A percentile compares a stretch with the other conserved stretches of the same genome.
Evolutionary conservation across 2,797 vertebrate species (phyloP).

Genomic region (Pelobates cultripes): DNA sequence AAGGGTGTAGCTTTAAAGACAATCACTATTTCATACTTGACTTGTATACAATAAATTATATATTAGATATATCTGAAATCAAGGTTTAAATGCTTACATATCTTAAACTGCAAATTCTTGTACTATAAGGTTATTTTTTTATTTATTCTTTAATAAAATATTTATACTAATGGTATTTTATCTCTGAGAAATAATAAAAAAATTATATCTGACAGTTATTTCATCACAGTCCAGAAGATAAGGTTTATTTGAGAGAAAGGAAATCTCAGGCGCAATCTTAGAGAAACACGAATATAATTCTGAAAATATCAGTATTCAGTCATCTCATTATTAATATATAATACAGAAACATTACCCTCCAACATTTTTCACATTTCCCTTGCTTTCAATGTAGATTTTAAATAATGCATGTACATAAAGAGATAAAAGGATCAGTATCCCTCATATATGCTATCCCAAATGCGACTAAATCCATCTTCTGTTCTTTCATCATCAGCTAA

Average conservation of each 20-base stretch:
- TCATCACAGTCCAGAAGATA: not conserved
- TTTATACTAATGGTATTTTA: not conserved
- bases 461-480: constrained; percentile 32
- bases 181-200: not conserved
- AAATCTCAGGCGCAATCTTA: not conserved
- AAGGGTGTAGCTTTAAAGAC: too few relatives aligned
- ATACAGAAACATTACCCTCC: constrained; percentile 30
- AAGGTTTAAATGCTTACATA: too few relatives aligned
- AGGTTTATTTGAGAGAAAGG: not conserved
- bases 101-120: too few relatives aligned
- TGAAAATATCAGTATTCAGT: constrained; percentile 30
- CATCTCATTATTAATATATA: constrained; percentile 53
- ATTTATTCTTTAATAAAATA: not conserved
- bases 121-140: too few relatives aligned
- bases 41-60: too few relatives aligned
- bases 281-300: constrained; percentile 11
- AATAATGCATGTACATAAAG: constrained; percentile 42
- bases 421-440: constrained; percentile 42
- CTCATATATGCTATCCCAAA: constrained; percentile 20
- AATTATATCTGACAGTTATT: constrained; percentile 17
- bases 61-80: too few relatives aligned
- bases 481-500: constrained; percentile 27
- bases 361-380: constrained; percentile 33
- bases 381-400: constrained; percentile 33
- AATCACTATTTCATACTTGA: too few relatives aligned